Evolutionary conservation across 2,113 vertebrate genomes (phyloP).

Genomic region (Phaethon lepturus): DNA sequence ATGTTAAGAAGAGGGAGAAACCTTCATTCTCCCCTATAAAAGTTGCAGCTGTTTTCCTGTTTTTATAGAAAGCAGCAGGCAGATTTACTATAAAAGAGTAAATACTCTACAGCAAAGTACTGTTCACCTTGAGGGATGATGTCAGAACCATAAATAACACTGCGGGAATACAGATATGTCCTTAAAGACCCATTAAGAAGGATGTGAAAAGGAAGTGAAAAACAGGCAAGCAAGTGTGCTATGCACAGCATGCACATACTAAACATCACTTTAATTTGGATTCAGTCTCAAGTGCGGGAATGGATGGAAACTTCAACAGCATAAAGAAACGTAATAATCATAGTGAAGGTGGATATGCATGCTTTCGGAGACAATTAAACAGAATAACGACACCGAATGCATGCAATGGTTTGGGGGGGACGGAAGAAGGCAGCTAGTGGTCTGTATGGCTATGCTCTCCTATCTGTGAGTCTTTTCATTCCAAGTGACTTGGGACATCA

Average conservation of each 20-base stretch:
- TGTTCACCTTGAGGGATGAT: slow-evolving; percentile 62
- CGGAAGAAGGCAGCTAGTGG: neutral
- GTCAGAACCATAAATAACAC: slow-evolving; percentile 61
- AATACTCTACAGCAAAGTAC: neutral
- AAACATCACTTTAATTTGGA: neutral
- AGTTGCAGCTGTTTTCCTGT: slow-evolving; percentile 71
- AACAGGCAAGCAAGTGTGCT: neutral
- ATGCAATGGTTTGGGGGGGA: too few species aligned
- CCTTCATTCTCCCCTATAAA: slow-evolving; percentile 62
- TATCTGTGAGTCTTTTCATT: neutral
- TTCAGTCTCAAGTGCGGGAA: neutral
- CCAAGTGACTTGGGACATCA: neutral
- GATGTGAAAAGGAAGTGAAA: slow-evolving; percentile 56
- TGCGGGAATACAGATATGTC: neutral
- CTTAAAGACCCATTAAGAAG: slow-evolving; percentile 29
- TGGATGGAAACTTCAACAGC: neutral
- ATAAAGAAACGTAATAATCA: neutral
- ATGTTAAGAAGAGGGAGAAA: neutral
- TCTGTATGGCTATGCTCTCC: neutral
- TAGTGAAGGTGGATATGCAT: neutral
- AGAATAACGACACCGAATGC: neutral
- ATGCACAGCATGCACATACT: neutral
- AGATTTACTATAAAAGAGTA: slow-evolving; percentile 37
- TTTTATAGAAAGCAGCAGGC: slow-evolving; percentile 68
- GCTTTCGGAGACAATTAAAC: neutral